Evolutionary conservation across 2,888 invertebrate genomes (phyloP).

Genomic region (Ashinkailepas kermadecensis): DNA sequence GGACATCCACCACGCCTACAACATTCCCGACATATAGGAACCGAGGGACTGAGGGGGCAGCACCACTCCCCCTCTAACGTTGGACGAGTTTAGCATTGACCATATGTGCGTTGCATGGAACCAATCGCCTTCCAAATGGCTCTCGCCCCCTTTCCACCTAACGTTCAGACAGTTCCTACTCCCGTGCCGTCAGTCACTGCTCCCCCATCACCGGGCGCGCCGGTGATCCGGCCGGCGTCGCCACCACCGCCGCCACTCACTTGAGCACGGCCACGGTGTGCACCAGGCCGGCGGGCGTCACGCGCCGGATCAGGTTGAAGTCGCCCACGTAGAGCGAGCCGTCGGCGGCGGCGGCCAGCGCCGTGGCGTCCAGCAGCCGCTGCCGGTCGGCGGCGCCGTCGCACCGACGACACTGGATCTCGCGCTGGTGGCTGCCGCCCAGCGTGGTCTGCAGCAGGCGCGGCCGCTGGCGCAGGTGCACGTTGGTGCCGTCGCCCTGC

Average conservation of each 20-base stretch:
- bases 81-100: too few relatives aligned
- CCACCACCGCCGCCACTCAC: slow-evolving; percentile 44
- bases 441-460: slow-evolving; percentile 60
- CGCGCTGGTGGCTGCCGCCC: slow-evolving; percentile 82
- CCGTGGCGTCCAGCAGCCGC: slow-evolving; percentile 77
- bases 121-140: too few relatives aligned
- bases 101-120: too few relatives aligned
- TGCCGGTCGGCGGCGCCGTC: slow-evolving; percentile 55
- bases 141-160: too few relatives aligned
- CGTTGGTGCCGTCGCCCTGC: slow-evolving; percentile 91
- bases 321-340: slow-evolving; percentile 96
- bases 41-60: too few relatives aligned
- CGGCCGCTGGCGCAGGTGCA: slow-evolving; percentile 89
- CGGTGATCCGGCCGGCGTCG: too few relatives aligned
- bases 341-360: slow-evolving; percentile 84
- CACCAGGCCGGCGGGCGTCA: slow-evolving; percentile 81
- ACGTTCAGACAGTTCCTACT: too few relatives aligned
- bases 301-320: slow-evolving; percentile 84
- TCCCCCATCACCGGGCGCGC: too few relatives aligned
- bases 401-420: slow-evolving; percentile 63
- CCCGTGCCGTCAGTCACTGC: too few relatives aligned
- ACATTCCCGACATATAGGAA: slow-evolving; percentile 74
- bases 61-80: too few relatives aligned
- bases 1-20: slow-evolving; percentile 96
- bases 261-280: slow-evolving; percentile 80